phyloP scores from a whole-genome alignment of 2,113 vertebrate genomes.

The Ceuthmochares aereus region DNA sequence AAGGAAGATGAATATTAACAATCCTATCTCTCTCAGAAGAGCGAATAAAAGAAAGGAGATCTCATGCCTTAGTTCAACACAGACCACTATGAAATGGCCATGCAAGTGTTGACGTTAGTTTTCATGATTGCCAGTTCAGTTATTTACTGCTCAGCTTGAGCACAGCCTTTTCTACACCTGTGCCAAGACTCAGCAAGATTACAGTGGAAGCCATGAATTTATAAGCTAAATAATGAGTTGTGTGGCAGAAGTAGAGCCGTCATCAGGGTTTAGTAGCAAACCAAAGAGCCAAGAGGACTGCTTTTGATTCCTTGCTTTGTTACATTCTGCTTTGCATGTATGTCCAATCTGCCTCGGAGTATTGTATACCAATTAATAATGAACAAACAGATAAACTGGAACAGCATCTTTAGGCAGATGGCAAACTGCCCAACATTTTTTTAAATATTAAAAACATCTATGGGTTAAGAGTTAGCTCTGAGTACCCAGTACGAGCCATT shows the following conservation, averaged over 20 bases:
- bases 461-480: not conserved
- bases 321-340: not conserved
- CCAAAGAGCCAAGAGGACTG: not conserved
- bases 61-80: not conserved
- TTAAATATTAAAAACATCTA: not conserved
- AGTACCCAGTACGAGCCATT: not conserved
- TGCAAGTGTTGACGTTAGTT: not conserved
- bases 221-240: not conserved
- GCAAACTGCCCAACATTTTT: not conserved
- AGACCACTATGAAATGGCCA: not conserved
- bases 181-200: not conserved
- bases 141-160: constrained; percentile 2
- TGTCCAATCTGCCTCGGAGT: not conserved
- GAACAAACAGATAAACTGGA: not conserved
- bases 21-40: not conserved
- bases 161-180: not conserved
- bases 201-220: not conserved
- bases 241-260: not conserved
- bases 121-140: not conserved
- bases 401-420: not conserved
- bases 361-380: not conserved
- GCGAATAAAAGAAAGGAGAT: constrained; percentile 37
- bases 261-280: not conserved
- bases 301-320: not conserved
- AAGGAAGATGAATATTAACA: constrained; percentile 62